Percentiles rank a stretch among this genome's conserved stretches.
Conservation (phyloP, 2,888 invertebrate genomes). For the Polymixis flavicincta region DNA sequence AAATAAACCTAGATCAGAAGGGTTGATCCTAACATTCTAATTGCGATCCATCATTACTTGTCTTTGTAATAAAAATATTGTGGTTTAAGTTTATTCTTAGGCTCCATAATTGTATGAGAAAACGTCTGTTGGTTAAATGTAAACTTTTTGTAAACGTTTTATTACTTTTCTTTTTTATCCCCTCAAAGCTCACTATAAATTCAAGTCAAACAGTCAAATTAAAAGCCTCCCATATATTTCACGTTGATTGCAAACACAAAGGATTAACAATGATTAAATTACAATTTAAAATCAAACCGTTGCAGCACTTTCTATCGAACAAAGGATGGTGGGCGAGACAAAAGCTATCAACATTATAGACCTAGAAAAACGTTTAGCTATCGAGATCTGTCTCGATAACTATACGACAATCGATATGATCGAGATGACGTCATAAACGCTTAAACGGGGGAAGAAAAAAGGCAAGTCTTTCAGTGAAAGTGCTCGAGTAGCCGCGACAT, state of each 20-base stretch:
- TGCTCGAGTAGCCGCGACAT: constrained; percentile 69
- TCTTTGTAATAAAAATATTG: too few relatives aligned
- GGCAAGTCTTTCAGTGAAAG: constrained; percentile 75
- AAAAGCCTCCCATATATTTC: constrained; percentile 35
- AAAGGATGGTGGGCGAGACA: constrained; percentile 64
- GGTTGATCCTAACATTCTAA: too few relatives aligned
- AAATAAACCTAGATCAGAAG: too few relatives aligned
- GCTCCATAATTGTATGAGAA: too few relatives aligned
- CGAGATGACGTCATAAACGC: constrained; percentile 28
- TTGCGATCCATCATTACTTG: too few relatives aligned
- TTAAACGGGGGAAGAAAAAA: constrained; percentile 65
- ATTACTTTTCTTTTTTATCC: too few relatives aligned
- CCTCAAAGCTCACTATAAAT: background rate
- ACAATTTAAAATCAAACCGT: constrained; percentile 58
- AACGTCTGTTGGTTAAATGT: too few relatives aligned
- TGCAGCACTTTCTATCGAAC: constrained; percentile 60
- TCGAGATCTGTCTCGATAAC: constrained; percentile 49
- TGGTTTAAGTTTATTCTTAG: too few relatives aligned
- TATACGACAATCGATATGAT: constrained; percentile 21
- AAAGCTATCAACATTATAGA: constrained; percentile 42
- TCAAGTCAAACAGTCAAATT: constrained; percentile 7
- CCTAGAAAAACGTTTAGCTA: constrained; percentile 48
- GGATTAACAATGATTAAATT: constrained; percentile 51
- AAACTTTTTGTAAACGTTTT: too few relatives aligned
- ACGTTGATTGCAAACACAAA: constrained; percentile 53